Evolutionary conservation across 2,888 invertebrate species (phyloP), one percentile per base, ranked within the genome.

Genomic region (Cheilosia pagana): DNA sequence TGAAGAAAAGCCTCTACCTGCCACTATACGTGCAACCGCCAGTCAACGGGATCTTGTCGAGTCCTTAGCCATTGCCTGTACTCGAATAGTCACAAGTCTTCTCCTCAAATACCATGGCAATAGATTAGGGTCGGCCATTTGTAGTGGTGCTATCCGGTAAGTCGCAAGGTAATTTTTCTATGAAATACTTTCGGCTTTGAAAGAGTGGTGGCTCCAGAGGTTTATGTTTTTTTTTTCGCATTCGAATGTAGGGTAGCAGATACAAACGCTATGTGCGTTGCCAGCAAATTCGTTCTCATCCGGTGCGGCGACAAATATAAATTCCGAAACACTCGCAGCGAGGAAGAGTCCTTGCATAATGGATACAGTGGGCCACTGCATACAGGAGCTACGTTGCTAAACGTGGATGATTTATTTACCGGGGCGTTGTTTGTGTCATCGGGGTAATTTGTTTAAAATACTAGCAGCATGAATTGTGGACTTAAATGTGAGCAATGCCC

Each of bases 381-480:
- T 28, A 28, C 52, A 39, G 52, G 35, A 41, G 63, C 79, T 63
- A 63, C 68, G 74, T 53, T 79, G 70, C 65, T 79, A 59, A 83
- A 74, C 79, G 75, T 75, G 65, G 59, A 81, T 81, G 81, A 85
- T 85, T 85, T 85, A 85, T 85, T 85, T 55, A 85, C 48, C n/a
- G 65, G 75, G 79, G 70, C 70, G 75, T 60, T 85, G 79, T 60
- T 81, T 70, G 81, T 85, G 85, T 70, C 75, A 81, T 81, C 81
- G 65, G 68, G 70, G 85, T 81, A 85, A 85, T 85, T 85, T 85
- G 85, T 85, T 85, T 60, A 85, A 85, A 85, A 79, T 71, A 60
- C 83, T 65, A 68, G 39, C 16, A 43, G 19, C 68, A 83, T 78
- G 78, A 83, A 77, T 82, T 78, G 67, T 63, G 72, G 72, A 77